Evolutionary conservation across 2,797 vertebrate species (phyloP), one percentile per base, ranked within the genome.

Genomic region (Sciaenops ocellatus): DNA sequence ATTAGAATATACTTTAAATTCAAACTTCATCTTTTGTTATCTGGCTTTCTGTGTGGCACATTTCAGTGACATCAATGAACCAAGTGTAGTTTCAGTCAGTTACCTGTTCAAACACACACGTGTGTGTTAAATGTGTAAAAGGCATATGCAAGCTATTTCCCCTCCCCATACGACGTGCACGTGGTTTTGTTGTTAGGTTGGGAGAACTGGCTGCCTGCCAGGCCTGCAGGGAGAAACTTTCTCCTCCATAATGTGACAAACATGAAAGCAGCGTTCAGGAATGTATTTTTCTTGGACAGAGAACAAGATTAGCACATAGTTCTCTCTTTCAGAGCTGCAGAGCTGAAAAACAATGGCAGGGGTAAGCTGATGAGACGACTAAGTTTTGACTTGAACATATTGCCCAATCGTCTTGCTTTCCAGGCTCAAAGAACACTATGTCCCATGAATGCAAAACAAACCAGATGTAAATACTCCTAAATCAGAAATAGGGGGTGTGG

Each of bases 221-320:
- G 62, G 13, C 73, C 75, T 83, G 52, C 71, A 85, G 78, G 62
- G 82, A 80, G 85, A 87, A 87, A 85, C 69, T 51, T 63, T 88
- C 90, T 88, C 65, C 82, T 88, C 79, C 81, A 78, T 90, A 87
- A 89, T 87, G 80, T 87, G 90, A 94, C 86, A 88, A 94, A 93
- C 87, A 85, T 92, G 79, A 92, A 92, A 92, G 87, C 75, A 79
- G 74, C 30, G 18, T 86, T 81, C 71, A 92, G 90, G 91, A 94
- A 94, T 95, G 91, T 91, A 88, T 90, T 94, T 91, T 95, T 91
- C 89, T 83, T 88, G 83, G 80, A 89, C 83, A 28, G 76, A 85
- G 84, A 10, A 34, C 67, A 52, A 87, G 89, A 92, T 94, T 94
- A 90, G 86, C 83, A 88, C 92, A 76, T 80, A 86, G 75, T 79